Evolutionary conservation across 2,113 vertebrate species (phyloP), one percentile per base, ranked within the genome.

Genomic region (Phalacrocorax carbo): DNA sequence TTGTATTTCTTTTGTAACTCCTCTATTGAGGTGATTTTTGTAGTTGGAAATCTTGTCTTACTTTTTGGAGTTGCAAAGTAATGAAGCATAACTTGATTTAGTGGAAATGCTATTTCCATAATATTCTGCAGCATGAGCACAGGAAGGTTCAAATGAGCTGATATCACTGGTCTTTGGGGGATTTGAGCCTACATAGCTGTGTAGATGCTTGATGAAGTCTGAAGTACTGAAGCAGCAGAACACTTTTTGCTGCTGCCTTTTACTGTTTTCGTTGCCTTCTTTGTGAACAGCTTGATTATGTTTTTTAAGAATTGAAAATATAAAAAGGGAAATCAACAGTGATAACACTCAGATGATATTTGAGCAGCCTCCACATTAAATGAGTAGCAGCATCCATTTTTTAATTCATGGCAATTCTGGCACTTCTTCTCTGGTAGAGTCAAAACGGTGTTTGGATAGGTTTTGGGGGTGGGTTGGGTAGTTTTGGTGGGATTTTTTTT

Each of bases 401-500:
- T 82, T 16, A 57, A 26, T 80, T 86, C 13, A 5, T 92, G 54
- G 10, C 15, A 79, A 29, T 84, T 84, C 30, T 61, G 5, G 3
- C 19, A 32, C 22, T 23, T 85, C 21, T n/a, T 61, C 7, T 58
- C 65, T 85, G 7, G 3, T 64, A 42, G 34, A 40, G 13, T 38
- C 40, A 68, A 72, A 76, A 64, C 30, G 25, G 2, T 27, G 5
- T 69, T 94, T 91, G 48, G 10, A 26, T 52, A 60, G 15, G 4
- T 46, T n/a, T 70, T 6, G 11, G 14, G 7, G 0, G 4, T 23
- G 52, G 5, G 40, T 13, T 55, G 30, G 3, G 1, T 2, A 34
- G 42, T 58, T 72, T 78, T 69, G 2, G 20, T 44, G 32, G 5
- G 18, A 3, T 5, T n/a, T 19, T 58, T 21, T 36, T 44, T 11